These are phyloP conservation scores for Volucella bombylans DNA, from an alignment of 2,888 invertebrate species.

Conservation along the genomic window DNA sequence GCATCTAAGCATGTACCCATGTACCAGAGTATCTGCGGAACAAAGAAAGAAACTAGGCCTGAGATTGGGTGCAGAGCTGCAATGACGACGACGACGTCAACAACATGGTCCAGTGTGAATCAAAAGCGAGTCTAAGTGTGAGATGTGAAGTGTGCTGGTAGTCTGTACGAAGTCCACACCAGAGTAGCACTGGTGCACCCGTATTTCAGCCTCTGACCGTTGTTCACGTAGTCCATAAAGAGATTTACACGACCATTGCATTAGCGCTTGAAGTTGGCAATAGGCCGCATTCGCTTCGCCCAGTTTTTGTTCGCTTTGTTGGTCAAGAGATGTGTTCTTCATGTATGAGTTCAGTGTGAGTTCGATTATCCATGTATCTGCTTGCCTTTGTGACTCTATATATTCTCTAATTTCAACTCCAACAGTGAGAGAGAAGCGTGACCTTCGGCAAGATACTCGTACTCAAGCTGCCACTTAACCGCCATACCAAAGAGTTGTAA, in stretches of 20 bases:
- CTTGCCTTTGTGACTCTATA: slow-evolving; percentile 20
- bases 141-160: not conserved
- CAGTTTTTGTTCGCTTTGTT: slow-evolving; percentile 6
- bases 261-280: slow-evolving; percentile 50
- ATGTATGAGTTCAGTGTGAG: not conserved
- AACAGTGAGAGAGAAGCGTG: slow-evolving; percentile 15
- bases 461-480: slow-evolving; percentile 4
- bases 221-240: slow-evolving; percentile 68
- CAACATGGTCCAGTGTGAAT: not conserved
- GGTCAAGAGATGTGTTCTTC: not conserved
- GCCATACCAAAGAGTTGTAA: not conserved
- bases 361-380: slow-evolving; percentile 45
- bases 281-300: slow-evolving; percentile 17
- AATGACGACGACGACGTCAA: not conserved
- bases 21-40: slow-evolving; percentile 33
- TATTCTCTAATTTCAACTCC: slow-evolving; percentile 46
- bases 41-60: slow-evolving; percentile 60
- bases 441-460: slow-evolving; percentile 59
- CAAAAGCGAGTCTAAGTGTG: slow-evolving; percentile 9
- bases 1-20: not conserved
- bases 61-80: slow-evolving; percentile 28
- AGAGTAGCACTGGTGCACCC: slow-evolving; percentile 58
- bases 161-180: not conserved
- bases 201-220: slow-evolving; percentile 71
- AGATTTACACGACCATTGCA: slow-evolving; percentile 59